phyloP scores from a whole-genome alignment of 2,797 vertebrate genomes.

The Sarcophilus harrisii region DNA sequence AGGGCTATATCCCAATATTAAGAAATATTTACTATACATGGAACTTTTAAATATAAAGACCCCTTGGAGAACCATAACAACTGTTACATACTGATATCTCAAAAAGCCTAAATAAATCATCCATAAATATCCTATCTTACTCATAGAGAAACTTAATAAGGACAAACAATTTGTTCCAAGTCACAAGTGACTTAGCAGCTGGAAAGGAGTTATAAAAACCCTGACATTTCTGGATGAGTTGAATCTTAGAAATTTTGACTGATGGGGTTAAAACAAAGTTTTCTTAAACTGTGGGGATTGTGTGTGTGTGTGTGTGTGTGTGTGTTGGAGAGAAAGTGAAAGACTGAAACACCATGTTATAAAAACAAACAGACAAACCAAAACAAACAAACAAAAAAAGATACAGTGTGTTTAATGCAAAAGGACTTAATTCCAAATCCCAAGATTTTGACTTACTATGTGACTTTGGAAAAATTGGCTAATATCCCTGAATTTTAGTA shows the following conservation, averaged over 20 bases:
- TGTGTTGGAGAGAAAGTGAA: not conserved
- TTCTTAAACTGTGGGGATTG: not conserved
- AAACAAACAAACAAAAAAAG: not conserved
- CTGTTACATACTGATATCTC: conserved; percentile 44
- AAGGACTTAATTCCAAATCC: not conserved
- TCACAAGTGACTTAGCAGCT: not conserved
- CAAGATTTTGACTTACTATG: not conserved
- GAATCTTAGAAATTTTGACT: not conserved
- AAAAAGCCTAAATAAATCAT: conserved; percentile 2
- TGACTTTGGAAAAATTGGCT: not conserved
- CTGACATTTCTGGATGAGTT: not conserved
- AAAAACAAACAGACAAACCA: not conserved
- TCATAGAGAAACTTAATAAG: not conserved
- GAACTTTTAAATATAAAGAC: conserved; percentile 45
- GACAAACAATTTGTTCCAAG: not conserved
- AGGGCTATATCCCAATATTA: conserved; percentile 26
- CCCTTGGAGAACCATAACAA: conserved; percentile 36
- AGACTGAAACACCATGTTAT: not conserved
- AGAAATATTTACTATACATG: conserved; percentile 33
- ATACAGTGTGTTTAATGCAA: not conserved
- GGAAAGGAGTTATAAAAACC: not conserved
- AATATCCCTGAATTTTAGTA: not conserved
- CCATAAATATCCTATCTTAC: conserved; percentile 1
- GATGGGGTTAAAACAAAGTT: not conserved
- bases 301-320: too few relatives aligned